phyloP scores from a whole-genome alignment of 2,797 vertebrate species.

The Florisuga fusca region DNA sequence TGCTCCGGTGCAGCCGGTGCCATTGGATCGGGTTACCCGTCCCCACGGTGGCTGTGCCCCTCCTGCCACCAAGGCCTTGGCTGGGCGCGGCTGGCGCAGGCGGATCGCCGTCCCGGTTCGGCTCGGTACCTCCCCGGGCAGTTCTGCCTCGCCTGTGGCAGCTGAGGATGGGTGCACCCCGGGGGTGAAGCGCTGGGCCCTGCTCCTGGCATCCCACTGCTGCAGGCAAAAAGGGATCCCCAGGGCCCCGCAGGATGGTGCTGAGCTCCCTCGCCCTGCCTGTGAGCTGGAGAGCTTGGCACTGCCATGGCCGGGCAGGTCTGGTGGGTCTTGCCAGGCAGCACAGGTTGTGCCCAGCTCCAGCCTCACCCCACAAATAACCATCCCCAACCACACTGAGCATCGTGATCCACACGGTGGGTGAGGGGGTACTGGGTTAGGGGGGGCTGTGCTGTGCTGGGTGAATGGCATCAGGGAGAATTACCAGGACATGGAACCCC shows the following conservation, averaged over 20 bases:
- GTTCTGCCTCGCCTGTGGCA: fast-evolving
- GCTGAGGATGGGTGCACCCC: fast-evolving
- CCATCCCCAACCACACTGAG: fast-evolving
- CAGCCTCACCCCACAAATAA: not conserved
- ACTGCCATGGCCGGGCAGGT: fast-evolving
- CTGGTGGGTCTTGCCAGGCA: fast-evolving
- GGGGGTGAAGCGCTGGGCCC: not conserved
- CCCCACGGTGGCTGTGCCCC: not conserved
- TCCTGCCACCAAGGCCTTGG: not conserved
- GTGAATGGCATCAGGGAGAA: fast-evolving
- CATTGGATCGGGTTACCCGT: not conserved
- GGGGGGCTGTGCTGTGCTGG: no score
- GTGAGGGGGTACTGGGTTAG: not conserved
- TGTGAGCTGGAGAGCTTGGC: fast-evolving
- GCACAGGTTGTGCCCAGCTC: not conserved
- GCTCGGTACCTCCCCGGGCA: not conserved
- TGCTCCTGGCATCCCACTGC: not conserved
- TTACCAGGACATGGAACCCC: not conserved
- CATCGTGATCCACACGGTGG: fast-evolving
- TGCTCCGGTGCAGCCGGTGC: not conserved
- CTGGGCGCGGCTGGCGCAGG: not conserved
- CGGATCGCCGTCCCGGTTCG: fast-evolving
- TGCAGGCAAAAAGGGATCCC: not conserved
- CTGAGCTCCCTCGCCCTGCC: not conserved
- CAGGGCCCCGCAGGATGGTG: not conserved